Percentiles rank a stretch among this genome's conserved stretches.
These are phyloP conservation scores for Grammomys surdaster DNA, from an alignment of 2,113 vertebrate species.

Conservation along the genomic window DNA sequence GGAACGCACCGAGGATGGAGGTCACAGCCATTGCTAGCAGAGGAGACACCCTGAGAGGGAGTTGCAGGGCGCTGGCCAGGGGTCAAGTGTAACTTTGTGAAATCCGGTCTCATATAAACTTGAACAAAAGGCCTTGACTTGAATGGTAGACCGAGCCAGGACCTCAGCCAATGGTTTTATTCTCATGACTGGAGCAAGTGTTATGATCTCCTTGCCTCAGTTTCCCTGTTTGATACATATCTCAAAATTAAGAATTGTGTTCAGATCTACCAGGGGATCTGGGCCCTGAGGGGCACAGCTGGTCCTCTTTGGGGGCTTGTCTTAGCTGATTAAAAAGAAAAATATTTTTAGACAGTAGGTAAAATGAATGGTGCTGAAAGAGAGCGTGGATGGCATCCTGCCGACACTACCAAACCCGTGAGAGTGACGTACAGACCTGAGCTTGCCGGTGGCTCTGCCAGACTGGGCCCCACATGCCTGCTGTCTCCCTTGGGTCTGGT, in stretches of 20 bases:
- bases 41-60: background rate
- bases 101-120: background rate
- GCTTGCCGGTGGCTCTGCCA: background rate
- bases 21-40: background rate
- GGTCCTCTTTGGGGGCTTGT: background rate
- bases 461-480: background rate
- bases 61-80: background rate
- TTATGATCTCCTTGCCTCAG: background rate
- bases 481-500: background rate
- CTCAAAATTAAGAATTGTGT: background rate
- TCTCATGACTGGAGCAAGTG: background rate
- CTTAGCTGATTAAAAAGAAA: background rate
- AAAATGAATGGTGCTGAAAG: background rate
- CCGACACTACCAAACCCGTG: background rate
- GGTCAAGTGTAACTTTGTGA: background rate
- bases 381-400: background rate
- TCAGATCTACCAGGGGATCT: background rate
- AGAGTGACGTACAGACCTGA: background rate
- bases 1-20: background rate
- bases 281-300: background rate
- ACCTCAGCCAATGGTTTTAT: background rate
- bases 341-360: background rate
- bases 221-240: background rate
- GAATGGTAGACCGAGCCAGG: background rate
- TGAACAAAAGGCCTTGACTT: background rate